A percentile compares a stretch with the other conserved stretches of the same genome.
phyloP scores from a whole-genome alignment of 2,888 invertebrate genomes.

The Drosophila ustulata region DNA sequence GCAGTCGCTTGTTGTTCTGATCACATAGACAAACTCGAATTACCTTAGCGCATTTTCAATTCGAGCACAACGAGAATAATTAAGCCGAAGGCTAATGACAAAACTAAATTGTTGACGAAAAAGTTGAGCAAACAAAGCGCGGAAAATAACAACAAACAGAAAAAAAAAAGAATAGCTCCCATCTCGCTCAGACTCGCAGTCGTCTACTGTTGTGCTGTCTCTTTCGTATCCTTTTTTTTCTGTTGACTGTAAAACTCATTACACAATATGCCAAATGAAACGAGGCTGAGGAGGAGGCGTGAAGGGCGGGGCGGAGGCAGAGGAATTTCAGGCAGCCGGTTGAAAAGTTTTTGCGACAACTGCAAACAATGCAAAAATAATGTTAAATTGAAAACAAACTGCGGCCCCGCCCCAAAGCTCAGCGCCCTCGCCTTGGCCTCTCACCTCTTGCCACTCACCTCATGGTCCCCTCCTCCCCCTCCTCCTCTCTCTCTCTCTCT shows the following conservation, averaged over 20 bases:
- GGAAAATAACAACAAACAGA: conserved; percentile 8
- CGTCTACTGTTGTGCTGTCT: neutral
- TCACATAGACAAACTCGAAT: conserved; percentile 9
- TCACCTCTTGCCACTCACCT: neutral
- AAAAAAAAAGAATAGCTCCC: neutral
- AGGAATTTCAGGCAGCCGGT: conserved; percentile 1
- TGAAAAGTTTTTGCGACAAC: conserved; percentile 44
- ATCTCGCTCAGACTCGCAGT: neutral
- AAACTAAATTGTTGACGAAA: conserved; percentile 56
- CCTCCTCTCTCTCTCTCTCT: neutral
- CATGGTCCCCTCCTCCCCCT: neutral
- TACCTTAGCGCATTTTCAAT: conserved; percentile 39
- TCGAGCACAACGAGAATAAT: conserved; percentile 46
- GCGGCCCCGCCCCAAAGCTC: conserved; percentile 2
- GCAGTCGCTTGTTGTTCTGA: neutral
- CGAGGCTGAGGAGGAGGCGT: neutral
- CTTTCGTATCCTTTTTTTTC: neutral
- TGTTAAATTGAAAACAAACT: conserved; percentile 45
- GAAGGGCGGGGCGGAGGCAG: neutral
- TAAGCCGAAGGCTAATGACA: conserved; percentile 46
- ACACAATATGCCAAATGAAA: conserved; percentile 41
- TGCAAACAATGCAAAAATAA: conserved; percentile 60
- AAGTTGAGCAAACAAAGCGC: conserved; percentile 41
- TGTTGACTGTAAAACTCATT: conserved; percentile 38
- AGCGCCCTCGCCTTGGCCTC: neutral